A percentile compares a stretch with the other conserved stretches of the same genome.
Conservation (phyloP, 2,888 invertebrate genomes). For the Drosophila neutralis region DNA sequence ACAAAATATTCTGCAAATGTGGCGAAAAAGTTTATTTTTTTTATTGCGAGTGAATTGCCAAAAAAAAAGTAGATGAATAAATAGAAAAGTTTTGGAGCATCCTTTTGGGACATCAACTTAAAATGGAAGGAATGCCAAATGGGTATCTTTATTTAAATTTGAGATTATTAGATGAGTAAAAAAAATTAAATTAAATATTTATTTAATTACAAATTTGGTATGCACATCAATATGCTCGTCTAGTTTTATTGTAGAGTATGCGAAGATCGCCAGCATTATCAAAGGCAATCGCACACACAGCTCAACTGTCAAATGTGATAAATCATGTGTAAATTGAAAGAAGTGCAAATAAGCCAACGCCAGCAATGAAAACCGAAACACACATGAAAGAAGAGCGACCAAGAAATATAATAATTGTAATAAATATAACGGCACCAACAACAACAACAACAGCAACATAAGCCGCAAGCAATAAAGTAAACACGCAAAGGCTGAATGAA, state of each 20-base stretch:
- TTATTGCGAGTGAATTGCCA: not conserved
- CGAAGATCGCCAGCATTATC: constrained; percentile 61
- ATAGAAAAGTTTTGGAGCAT: not conserved
- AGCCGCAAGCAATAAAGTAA: constrained; percentile 43
- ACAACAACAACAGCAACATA: constrained; percentile 21
- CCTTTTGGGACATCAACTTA: not conserved
- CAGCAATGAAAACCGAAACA: constrained; percentile 50
- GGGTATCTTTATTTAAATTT: not conserved
- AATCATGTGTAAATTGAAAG: constrained; percentile 80
- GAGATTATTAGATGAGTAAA: not conserved
- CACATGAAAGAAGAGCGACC: constrained; percentile 28
- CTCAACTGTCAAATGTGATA: constrained; percentile 77
- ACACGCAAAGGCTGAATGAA: constrained; percentile 48
- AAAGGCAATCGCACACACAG: constrained; percentile 27
- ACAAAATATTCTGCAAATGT: constrained; percentile 34
- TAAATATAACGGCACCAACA: constrained; percentile 15
- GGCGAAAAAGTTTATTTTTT: constrained; percentile 27
- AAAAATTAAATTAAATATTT: not conserved
- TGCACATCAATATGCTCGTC: constrained; percentile 6
- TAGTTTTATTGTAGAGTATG: constrained; percentile 35
- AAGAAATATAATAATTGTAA: constrained; percentile 27
- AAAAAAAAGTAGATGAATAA: not conserved
- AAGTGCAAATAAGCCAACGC: constrained; percentile 79
- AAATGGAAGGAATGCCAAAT: not conserved
- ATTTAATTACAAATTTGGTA: not conserved